A percentile compares a stretch with the other conserved stretches of the same genome.
Evolutionary conservation across 23 tunicate genomes (phyloP).

Genomic region (Trididemnum miniatum): DNA sequence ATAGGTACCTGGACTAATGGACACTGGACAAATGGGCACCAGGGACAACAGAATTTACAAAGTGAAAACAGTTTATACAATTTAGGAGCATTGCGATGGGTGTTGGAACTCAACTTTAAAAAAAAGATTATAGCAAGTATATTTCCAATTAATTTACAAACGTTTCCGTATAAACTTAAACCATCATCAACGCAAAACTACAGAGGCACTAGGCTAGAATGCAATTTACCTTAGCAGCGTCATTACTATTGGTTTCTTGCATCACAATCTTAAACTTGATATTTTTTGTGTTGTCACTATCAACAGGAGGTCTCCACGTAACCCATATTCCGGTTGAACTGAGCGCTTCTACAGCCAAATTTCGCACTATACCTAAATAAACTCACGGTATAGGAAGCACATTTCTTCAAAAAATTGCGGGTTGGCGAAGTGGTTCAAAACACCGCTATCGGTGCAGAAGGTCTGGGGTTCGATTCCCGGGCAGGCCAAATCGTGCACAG

Average conservation of each 20-base stretch:
- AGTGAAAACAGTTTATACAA: too few species aligned
- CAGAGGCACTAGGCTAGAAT: too few species aligned
- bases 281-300: neutral
- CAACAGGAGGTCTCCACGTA: conserved; percentile 11
- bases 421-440: neutral
- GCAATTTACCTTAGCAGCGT: neutral
- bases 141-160: too few species aligned
- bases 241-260: neutral
- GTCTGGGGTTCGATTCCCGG: neutral
- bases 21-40: too few species aligned
- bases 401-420: neutral
- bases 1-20: too few species aligned
- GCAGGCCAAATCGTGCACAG: neutral
- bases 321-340: neutral
- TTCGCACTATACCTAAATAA: neutral
- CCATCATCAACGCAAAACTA: too few species aligned
- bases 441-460: neutral
- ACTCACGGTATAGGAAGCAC: neutral
- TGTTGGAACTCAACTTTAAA: too few species aligned
- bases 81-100: too few species aligned
- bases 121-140: too few species aligned
- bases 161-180: too few species aligned
- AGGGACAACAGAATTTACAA: too few species aligned
- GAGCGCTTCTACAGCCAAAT: conserved; percentile 20
- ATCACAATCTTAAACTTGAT: neutral